phyloP scores from a whole-genome alignment of 2,797 vertebrate species.

The Antennarius maculatus region DNA sequence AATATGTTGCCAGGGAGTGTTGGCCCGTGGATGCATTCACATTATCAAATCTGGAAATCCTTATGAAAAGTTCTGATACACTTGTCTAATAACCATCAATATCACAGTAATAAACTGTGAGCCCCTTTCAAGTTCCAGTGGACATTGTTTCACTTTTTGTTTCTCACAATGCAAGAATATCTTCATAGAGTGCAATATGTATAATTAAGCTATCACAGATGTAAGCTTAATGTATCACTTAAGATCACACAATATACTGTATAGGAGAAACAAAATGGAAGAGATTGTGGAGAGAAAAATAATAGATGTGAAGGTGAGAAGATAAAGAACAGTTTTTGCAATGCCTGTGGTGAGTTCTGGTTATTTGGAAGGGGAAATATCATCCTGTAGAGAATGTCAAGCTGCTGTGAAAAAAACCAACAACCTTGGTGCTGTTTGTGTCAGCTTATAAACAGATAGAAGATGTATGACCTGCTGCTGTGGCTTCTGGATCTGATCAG shows the following conservation, averaged over 20 bases:
- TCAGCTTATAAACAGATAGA: conserved; percentile 39
- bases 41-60: too few relatives aligned
- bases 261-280: not conserved
- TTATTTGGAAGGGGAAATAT: conserved; percentile 23
- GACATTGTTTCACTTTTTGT: not conserved
- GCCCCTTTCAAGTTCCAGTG: too few relatives aligned
- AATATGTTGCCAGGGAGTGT: too few relatives aligned
- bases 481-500: conserved; percentile 31
- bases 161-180: not conserved
- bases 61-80: too few relatives aligned
- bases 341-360: conserved; percentile 26
- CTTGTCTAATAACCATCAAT: not conserved
- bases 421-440: conserved; percentile 28
- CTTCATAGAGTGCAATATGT: not conserved
- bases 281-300: conserved; percentile 18
- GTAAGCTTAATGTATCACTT: not conserved
- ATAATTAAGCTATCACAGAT: not conserved
- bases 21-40: too few relatives aligned
- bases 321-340: conserved; percentile 12
- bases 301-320: conserved; percentile 20
- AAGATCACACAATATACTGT: conserved; percentile 15
- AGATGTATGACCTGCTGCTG: conserved; percentile 22
- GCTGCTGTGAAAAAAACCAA: conserved; percentile 43
- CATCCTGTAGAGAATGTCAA: conserved; percentile 17
- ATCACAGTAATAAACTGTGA: not conserved